Evolutionary conservation across 2,113 vertebrate species (phyloP).

Genomic region (Sebastes schlegelii): DNA sequence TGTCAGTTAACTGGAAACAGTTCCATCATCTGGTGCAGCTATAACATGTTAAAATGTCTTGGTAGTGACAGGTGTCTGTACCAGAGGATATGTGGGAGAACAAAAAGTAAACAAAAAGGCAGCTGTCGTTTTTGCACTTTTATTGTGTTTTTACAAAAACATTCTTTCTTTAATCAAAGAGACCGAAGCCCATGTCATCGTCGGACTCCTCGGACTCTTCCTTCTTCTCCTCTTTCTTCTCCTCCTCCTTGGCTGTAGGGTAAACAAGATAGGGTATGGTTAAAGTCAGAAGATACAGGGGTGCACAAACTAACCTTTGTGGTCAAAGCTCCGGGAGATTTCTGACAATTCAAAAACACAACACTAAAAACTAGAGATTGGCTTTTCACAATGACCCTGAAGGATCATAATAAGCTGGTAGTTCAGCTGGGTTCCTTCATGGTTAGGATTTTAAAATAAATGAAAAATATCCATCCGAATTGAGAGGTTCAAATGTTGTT

Average conservation of each 20-base stretch:
- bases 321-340: not conserved
- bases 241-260: conserved; percentile 89
- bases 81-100: not conserved
- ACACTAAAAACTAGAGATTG: accelerated
- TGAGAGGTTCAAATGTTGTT: too few relatives aligned
- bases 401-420: too few relatives aligned
- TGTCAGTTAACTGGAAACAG: too few relatives aligned
- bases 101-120: not conserved
- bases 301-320: not conserved
- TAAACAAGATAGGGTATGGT: conserved; percentile 24
- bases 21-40: not conserved
- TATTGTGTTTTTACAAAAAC: conserved; percentile 82
- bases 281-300: not conserved
- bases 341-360: not conserved
- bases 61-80: not conserved
- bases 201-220: conserved; percentile 98
- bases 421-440: not conserved
- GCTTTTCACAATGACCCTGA: not conserved
- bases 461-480: not conserved
- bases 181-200: conserved; percentile 99
- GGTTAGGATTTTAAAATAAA: not conserved
- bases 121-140: conserved; percentile 59
- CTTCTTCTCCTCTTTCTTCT: conserved; percentile 98
- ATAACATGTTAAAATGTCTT: not conserved
- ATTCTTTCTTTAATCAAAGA: conserved; percentile 90